Evolutionary conservation across 2,113 vertebrate species (phyloP).

Genomic region (Myrmecobius fasciatus): DNA sequence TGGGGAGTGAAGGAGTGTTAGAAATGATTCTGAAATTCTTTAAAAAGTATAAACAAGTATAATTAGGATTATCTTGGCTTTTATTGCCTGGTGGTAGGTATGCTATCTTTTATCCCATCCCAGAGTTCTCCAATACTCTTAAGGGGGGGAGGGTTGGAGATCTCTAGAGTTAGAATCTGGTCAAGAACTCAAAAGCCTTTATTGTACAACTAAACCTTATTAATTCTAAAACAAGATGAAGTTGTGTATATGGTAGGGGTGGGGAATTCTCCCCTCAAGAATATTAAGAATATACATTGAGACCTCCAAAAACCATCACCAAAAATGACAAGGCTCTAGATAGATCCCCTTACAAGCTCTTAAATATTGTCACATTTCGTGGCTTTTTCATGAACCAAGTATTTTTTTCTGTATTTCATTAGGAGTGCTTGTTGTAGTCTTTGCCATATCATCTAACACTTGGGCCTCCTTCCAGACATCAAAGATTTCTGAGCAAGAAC

Average conservation of each 20-base stretch:
- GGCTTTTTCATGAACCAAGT: not conserved
- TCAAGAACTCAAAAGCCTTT: not conserved
- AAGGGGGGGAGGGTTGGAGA: not conserved
- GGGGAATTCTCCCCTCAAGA: not conserved
- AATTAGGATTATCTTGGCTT: not conserved
- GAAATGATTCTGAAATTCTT: not conserved
- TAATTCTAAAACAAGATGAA: not conserved
- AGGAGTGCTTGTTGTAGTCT: not conserved
- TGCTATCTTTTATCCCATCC: not conserved
- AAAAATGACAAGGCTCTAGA: not conserved
- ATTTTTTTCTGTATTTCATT: not conserved
- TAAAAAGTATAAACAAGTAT: not conserved
- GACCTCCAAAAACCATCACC: not conserved
- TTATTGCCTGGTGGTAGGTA: not conserved
- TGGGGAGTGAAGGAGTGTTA: not conserved
- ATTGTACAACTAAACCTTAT: not conserved
- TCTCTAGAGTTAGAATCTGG: not conserved
- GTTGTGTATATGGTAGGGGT: not conserved
- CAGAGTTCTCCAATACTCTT: not conserved
- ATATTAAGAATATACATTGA: not conserved
- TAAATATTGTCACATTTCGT: not conserved
- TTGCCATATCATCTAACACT: not conserved
- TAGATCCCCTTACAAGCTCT: not conserved
- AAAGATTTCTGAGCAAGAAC: not conserved
- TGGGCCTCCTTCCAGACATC: not conserved